Evolutionary conservation across 1,140 invertebrate species (phyloP), one percentile per base, ranked within the genome.

Genomic region (Leptonema lineaticorne): DNA sequence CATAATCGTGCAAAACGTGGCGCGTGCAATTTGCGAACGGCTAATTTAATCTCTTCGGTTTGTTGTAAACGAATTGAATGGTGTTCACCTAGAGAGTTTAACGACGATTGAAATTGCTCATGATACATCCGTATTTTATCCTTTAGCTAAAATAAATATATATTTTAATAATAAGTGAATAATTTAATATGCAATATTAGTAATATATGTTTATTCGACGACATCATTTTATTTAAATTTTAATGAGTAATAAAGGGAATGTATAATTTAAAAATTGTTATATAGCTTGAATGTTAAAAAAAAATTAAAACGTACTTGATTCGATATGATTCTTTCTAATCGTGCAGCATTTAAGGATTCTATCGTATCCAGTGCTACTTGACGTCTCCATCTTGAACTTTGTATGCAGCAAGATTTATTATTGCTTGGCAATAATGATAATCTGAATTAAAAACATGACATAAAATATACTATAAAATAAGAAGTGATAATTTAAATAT

Each of bases 1-100:
- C 92, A 90, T n/a, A 94, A 80, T 57, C 91, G 87, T 0, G 94
- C 93, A 62, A 95, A 84, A 65, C 86, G 82, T 0, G 93, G 94
- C 0, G 93, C 92, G 77, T 93, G 88, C 70, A 86, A 85, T 80
- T 94, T 95, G 30, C 93, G 80, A 27, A 92, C 88, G 7, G 87
- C 83, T 53, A 91, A 82, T 73, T 92, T 86, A 68, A 90, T 87
- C 70, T 94, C 92, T 77, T 94, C 93, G 0, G 92, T 94, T 74
- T 90, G 87, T 74, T 93, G 91, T 45, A 95, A 76, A 71, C 90
- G 84, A 11, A 87, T 88, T 2, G 66, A 33, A 63, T 70, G 72
- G 76, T 88, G 85, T 72, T 85, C 84, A 75, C 92, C 90, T 11
- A 93, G 74, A 28, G 89, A 86, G 60, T 85, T 79, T 1, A 94